A percentile compares a stretch with the other conserved stretches of the same genome.
phyloP scores from a whole-genome alignment of 2,888 invertebrate genomes.

The Druceiella hillmani region DNA sequence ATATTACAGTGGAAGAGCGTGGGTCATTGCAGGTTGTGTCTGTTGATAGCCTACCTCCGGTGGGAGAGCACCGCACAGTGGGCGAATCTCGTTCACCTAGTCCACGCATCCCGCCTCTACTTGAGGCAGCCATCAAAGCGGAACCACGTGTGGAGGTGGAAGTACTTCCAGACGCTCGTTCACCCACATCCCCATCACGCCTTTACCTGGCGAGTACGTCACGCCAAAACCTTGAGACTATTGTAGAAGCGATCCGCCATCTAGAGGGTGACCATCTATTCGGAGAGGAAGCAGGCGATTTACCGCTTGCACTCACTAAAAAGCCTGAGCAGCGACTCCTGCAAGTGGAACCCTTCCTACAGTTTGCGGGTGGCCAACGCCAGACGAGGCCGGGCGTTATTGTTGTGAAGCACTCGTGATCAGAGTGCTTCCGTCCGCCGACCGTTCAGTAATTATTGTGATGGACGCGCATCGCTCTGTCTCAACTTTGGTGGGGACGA shows the following conservation, averaged over 20 bases:
- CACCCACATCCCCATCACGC: slow-evolving; percentile 36
- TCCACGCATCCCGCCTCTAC: slow-evolving; percentile 50
- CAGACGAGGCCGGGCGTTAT: slow-evolving; percentile 86
- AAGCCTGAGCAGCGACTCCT: slow-evolving; percentile 40
- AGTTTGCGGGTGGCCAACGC: no score
- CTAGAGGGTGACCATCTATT: slow-evolving; percentile 94
- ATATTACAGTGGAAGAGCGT: slow-evolving; percentile 1
- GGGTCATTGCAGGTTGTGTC: slow-evolving; percentile 24
- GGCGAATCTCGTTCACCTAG: slow-evolving; percentile 14
- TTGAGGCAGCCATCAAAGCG: slow-evolving; percentile 83
- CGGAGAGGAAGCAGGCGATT: slow-evolving; percentile 63
- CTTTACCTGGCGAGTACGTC: slow-evolving; percentile 60
- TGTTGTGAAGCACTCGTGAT: slow-evolving; percentile 83
- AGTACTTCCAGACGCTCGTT: slow-evolving; percentile 53
- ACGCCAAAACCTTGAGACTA: slow-evolving; percentile 93
- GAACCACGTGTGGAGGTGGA: slow-evolving; percentile 78
- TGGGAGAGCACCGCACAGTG: slow-evolving; percentile 9
- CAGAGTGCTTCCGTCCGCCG: slow-evolving; percentile 29
- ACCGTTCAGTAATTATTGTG: neutral
- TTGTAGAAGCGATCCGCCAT: slow-evolving; percentile 97
- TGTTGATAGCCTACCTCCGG: slow-evolving; percentile 27
- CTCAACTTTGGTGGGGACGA: no score
- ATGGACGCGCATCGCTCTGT: slow-evolving; percentile 23
- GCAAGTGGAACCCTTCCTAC: slow-evolving; percentile 57
- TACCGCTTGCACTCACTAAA: slow-evolving; percentile 56